A percentile compares a stretch with the other conserved stretches of the same genome.
phyloP scores from a whole-genome alignment of 2,888 invertebrate species.

The Polydesmus complanatus region DNA sequence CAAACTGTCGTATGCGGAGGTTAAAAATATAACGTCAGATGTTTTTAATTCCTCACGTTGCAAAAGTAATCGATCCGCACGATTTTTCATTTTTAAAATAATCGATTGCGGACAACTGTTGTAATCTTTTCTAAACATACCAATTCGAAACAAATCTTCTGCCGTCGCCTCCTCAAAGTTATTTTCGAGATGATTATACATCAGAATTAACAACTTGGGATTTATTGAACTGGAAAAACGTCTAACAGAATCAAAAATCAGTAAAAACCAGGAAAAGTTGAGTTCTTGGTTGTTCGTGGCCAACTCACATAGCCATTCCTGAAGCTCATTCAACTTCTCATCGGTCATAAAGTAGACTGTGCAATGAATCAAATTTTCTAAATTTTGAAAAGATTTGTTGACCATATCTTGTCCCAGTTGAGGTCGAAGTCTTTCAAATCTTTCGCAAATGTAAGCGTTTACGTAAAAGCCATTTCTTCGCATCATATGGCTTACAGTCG shows the following conservation, averaged over 20 bases:
- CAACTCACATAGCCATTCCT: not conserved
- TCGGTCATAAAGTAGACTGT: slow-evolving; percentile 8
- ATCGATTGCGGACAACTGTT: not conserved
- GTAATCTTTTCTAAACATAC: not conserved
- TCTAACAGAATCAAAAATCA: slow-evolving; percentile 1
- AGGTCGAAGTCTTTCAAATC: not conserved
- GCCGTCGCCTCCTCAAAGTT: not conserved
- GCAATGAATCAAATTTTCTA: not conserved
- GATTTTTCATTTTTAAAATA: not conserved
- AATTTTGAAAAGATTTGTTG: slow-evolving; percentile 1
- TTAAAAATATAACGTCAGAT: slow-evolving; percentile 6
- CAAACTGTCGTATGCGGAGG: not conserved
- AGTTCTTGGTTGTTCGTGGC: not conserved
- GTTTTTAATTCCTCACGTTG: not conserved
- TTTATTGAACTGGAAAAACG: not conserved
- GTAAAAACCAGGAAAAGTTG: too few species aligned
- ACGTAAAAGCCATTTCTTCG: slow-evolving; percentile 8
- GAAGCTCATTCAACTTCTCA: not conserved
- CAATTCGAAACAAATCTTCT: not conserved
- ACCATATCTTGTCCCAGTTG: not conserved
- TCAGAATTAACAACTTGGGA: not conserved
- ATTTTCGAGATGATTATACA: not conserved
- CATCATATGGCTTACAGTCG: slow-evolving; percentile 3
- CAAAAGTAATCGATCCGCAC: not conserved
- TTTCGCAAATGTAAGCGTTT: not conserved